Conservation (phyloP, 1,140 invertebrate species). For the Tetramorium simillimum region DNA sequence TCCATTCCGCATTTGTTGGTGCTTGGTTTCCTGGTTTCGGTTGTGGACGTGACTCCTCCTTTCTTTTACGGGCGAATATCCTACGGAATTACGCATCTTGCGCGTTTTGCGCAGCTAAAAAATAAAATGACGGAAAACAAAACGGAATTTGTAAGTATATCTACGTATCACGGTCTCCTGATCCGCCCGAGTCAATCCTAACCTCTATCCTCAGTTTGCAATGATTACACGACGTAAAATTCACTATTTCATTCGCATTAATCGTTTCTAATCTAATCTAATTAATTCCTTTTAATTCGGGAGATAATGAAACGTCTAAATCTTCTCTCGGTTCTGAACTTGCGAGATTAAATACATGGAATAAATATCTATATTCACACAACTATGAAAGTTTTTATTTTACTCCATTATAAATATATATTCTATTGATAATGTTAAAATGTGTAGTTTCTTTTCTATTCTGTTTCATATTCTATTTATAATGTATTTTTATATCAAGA, state of each 20-base stretch:
- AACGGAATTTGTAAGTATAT: conserved; percentile 77
- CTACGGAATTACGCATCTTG: neutral
- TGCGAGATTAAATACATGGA: neutral
- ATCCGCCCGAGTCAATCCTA: conserved; percentile 22
- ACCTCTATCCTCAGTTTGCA: conserved; percentile 61
- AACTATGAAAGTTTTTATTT: no score
- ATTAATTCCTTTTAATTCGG: neutral
- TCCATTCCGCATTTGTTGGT: neutral
- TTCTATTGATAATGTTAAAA: no score
- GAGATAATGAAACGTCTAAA: neutral
- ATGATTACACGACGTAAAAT: neutral
- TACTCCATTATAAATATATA: no score
- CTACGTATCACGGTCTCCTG: neutral
- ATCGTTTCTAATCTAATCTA: neutral
- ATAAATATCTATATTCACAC: neutral
- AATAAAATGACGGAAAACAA: conserved; percentile 76
- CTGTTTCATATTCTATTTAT: no score
- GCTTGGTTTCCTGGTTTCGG: neutral
- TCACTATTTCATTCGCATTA: neutral
- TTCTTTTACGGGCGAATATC: neutral
- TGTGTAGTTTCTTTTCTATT: no score
- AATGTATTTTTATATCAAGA: no score
- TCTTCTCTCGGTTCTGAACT: neutral
- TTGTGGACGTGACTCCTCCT: neutral
- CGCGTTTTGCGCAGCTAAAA: neutral